These are phyloP conservation scores for Cryptoprocta ferox DNA, from an alignment of 2,797 vertebrate genomes.

Conservation along the genomic window DNA sequence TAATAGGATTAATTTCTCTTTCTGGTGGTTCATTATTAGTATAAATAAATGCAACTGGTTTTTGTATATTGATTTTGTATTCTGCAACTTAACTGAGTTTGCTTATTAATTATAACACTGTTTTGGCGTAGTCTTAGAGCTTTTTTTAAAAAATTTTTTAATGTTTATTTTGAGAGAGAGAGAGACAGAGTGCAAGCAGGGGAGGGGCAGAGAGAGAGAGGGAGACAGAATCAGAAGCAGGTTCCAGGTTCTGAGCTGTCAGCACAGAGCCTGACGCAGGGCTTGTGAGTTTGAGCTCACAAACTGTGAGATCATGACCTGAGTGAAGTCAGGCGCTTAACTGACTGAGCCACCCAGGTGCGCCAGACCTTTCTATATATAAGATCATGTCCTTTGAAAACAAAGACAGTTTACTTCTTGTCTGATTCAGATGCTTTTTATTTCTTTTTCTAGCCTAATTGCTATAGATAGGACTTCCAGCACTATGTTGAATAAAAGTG, in stretches of 20 bases:
- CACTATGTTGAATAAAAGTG: background rate
- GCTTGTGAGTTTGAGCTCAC: no score
- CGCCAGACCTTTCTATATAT: background rate
- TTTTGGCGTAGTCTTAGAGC: background rate
- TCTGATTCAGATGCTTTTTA: background rate
- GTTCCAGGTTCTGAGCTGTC: no score
- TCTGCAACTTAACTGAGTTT: background rate
- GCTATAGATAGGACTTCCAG: background rate
- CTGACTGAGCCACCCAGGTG: no score
- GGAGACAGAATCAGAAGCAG: no score
- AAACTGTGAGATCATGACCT: no score
- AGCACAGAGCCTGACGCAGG: no score
- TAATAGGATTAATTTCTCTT: background rate
- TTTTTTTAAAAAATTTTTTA: no score
- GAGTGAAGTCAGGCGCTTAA: no score
- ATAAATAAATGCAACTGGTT: background rate
- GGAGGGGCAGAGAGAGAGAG: no score
- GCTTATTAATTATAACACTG: background rate
- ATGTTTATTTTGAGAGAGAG: no score
- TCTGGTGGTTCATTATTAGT: background rate
- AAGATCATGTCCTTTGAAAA: background rate
- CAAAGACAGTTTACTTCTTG: background rate
- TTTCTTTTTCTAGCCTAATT: background rate
- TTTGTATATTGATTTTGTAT: background rate
- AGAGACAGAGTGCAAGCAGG: no score